Conservation (phyloP, 1,140 invertebrate genomes). For the Hyles vespertilio region DNA sequence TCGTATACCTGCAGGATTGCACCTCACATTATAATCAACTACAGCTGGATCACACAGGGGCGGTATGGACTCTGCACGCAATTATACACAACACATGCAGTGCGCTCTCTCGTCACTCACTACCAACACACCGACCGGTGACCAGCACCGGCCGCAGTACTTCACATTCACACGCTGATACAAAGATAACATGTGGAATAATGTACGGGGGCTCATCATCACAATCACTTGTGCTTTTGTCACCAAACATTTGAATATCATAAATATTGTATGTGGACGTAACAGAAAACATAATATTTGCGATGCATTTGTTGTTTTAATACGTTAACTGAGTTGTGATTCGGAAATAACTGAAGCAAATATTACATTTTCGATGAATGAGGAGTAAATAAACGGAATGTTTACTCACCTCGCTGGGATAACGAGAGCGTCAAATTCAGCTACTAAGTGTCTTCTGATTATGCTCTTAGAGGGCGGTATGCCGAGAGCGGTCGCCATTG, state of each 20-base stretch:
- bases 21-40: constrained; percentile 74
- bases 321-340: constrained; percentile 1
- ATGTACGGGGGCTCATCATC: not conserved
- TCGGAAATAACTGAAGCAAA: constrained; percentile 18
- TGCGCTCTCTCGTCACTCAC: constrained; percentile 28
- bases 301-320: not conserved
- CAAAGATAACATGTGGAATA: not conserved
- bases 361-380: constrained; percentile 30
- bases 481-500: constrained; percentile 93
- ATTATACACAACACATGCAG: constrained; percentile 44
- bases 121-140: not conserved
- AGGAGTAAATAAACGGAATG: constrained; percentile 9
- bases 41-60: constrained; percentile 61
- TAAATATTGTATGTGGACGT: not conserved
- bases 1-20: constrained; percentile 83
- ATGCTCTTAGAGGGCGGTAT: constrained; percentile 96
- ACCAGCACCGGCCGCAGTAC: not conserved
- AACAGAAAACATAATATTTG: constrained; percentile 10
- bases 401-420: constrained; percentile 89
- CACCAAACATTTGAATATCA: not conserved
- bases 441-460: constrained; percentile 91
- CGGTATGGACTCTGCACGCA: constrained; percentile 30
- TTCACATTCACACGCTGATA: constrained; percentile 1
- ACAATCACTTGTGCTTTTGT: constrained; percentile 4
- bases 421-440: constrained; percentile 92